Percentiles rank a stretch among this genome's conserved stretches.
phyloP scores from a whole-genome alignment of 1,140 invertebrate genomes.

The Leptopilina boulardi region DNA sequence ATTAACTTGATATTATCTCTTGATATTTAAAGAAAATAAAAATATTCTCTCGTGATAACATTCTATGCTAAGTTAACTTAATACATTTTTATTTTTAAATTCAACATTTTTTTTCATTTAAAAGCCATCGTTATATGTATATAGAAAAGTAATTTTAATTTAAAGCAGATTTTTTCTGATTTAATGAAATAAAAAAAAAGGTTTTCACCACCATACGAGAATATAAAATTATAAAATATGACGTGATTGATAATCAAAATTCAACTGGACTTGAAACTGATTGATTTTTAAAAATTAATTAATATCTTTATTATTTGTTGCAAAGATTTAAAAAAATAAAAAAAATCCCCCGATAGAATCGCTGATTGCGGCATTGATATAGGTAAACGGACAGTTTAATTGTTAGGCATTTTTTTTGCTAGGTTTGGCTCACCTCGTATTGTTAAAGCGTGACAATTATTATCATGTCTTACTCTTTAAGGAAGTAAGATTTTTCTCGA shows the following conservation, averaged over 20 bases:
- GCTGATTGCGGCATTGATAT: constrained; percentile 22
- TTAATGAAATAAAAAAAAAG: background rate
- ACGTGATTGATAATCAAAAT: background rate
- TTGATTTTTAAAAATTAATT: background rate
- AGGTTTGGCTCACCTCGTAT: constrained; percentile 55
- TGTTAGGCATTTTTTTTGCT: constrained; percentile 65
- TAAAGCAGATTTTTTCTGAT: too few relatives aligned
- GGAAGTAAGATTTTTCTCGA: constrained; percentile 51
- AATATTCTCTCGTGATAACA: too few relatives aligned
- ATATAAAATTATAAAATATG: background rate
- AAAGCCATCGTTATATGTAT: too few relatives aligned
- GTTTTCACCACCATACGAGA: background rate
- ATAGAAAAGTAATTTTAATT: too few relatives aligned
- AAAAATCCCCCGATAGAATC: background rate
- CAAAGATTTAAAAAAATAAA: background rate
- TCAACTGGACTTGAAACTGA: background rate
- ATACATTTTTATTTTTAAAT: too few relatives aligned
- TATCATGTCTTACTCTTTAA: constrained; percentile 41
- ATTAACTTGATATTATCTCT: too few relatives aligned
- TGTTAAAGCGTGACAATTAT: constrained; percentile 52
- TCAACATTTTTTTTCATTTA: too few relatives aligned
- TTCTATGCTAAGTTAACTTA: too few relatives aligned
- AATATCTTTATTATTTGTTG: background rate
- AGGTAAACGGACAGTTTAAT: constrained; percentile 65
- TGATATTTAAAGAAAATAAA: too few relatives aligned